A percentile compares a stretch with the other conserved stretches of the same genome.
phyloP scores from a whole-genome alignment of 2,888 invertebrate species.

The Sphaerophoria rueppellii region DNA sequence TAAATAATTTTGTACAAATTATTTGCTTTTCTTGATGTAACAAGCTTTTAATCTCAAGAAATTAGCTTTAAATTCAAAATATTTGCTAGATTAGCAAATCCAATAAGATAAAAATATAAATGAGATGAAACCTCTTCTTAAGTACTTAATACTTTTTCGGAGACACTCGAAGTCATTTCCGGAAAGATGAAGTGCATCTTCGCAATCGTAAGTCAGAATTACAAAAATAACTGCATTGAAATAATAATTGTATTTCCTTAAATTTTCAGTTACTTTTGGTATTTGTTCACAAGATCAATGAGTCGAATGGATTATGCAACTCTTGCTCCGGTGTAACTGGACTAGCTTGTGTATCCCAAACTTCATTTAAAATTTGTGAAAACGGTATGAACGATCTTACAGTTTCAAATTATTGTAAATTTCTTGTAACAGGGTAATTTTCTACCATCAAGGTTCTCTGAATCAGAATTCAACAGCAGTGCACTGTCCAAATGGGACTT shows the following conservation, averaged over 20 bases:
- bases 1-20: too few species aligned
- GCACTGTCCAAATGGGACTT: slow-evolving; percentile 4
- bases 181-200: neutral
- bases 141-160: neutral
- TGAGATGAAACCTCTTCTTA: neutral
- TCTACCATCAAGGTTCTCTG: neutral
- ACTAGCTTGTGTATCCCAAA: slow-evolving; percentile 35
- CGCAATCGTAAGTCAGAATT: neutral
- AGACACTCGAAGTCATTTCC: neutral
- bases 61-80: neutral
- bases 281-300: neutral
- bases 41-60: too few species aligned
- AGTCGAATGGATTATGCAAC: slow-evolving; percentile 38
- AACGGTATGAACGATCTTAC: slow-evolving; percentile 20
- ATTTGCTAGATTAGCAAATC: neutral
- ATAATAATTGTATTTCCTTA: neutral
- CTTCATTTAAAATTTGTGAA: slow-evolving; percentile 17
- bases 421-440: neutral
- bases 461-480: neutral
- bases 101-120: neutral
- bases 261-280: slow-evolving; percentile 23
- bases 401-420: too few species aligned
- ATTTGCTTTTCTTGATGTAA: too few species aligned
- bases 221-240: slow-evolving; percentile 9
- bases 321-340: slow-evolving; percentile 21